Base-by-base conservation (phyloP, 1,140 invertebrate species). In the Dreissena polymorpha region DNA sequence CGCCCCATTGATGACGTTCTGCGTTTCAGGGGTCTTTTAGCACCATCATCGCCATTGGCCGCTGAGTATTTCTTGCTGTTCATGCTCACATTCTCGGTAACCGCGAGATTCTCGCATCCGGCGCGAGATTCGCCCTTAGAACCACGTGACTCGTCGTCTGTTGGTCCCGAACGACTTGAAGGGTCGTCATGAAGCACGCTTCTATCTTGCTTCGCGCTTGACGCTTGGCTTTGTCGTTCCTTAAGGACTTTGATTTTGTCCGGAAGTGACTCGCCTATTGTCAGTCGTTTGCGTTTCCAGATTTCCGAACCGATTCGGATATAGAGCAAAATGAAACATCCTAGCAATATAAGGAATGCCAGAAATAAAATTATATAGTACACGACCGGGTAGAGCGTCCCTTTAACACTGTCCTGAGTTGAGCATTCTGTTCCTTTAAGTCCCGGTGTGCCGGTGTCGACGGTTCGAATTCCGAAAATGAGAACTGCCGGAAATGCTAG, bases 361-460 rank as follows among this genome's bases (percentile, higher is more conserved):
- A 74, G 5, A 10, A 87, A 73, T n/a, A 89, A 64, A n/a, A 85
- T 83, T 8, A 67, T 75, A 63, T 88, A 88, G 75, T 87, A 89
- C 25, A 86, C 74, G 21, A 87, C 70, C 10, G 86, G 85, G 21
- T 73, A 83, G 13, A 69, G 65, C 16, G 73, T 85, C 18, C 82
- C 72, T 39, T 77, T 64, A 51, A 88, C 83, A 18, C 8, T 29
- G 64, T 88, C 87, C 23, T 82, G 49, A 6, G 85, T 88, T 14
- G 87, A 88, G 79, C 88, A 89, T 53, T 89, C 88, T 13, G 51
- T 85, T 27, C 88, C 88, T 23, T 69, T 70, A 16, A 89, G 21
- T 16, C 65, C 77, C 14, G 77, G 53, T 29, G 71, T 23, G 10
- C 65, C 29, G 0, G 86, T 88, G 21, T 80, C 12, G 1, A 86